phyloP scores from a whole-genome alignment of 2,888 invertebrate genomes.

The Andrena fulva region DNA sequence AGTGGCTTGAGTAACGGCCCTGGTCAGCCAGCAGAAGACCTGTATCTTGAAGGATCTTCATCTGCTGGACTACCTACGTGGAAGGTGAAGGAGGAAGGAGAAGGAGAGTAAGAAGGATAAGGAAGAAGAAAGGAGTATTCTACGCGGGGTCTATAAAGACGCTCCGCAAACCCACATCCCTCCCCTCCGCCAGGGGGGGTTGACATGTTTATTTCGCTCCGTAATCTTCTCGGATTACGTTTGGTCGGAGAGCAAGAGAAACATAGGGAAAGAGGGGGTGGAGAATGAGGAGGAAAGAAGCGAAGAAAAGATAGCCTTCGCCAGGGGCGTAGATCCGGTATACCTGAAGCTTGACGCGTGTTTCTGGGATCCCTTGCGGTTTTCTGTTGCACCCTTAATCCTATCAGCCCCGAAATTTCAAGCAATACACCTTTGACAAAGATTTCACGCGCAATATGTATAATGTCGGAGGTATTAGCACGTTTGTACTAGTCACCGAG shows the following conservation, averaged over 20 bases:
- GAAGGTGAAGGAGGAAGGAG: conserved; percentile 24
- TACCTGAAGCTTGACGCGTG: conserved; percentile 55
- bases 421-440: not conserved
- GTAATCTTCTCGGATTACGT: conserved; percentile 81
- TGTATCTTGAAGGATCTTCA: conserved; percentile 61
- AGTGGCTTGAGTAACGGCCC: conserved; percentile 58
- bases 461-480: too few species aligned
- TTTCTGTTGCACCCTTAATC: not conserved
- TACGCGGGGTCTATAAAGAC: conserved; percentile 70
- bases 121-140: conserved; percentile 48
- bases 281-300: conserved; percentile 54
- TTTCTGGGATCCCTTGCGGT: conserved; percentile 17
- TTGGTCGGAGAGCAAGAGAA: conserved; percentile 36
- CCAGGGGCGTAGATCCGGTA: conserved; percentile 35
- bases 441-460: too few species aligned
- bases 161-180: conserved; percentile 73
- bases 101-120: conserved; percentile 11
- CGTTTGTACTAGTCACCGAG: too few species aligned
- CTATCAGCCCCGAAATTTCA: not conserved
- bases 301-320: conserved; percentile 45
- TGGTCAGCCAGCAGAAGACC: not conserved
- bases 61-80: conserved; percentile 32
- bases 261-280: conserved; percentile 24
- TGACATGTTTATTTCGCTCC: conserved; percentile 80
- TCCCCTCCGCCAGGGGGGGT: conserved; percentile 68